These are phyloP conservation scores for Linyphia triangularis DNA, from an alignment of 2,888 invertebrate genomes.

Conservation along the genomic window DNA sequence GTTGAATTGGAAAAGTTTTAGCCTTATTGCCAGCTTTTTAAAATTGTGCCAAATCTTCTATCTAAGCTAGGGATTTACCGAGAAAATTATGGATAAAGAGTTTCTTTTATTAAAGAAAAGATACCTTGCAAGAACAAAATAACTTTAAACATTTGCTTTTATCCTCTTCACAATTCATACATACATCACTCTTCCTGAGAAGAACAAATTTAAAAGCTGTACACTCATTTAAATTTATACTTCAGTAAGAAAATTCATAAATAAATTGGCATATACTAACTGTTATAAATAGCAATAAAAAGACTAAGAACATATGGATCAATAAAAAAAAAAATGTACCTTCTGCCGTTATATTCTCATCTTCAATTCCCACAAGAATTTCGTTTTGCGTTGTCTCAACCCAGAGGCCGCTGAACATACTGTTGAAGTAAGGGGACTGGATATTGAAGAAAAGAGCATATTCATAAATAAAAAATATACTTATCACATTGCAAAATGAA, in stretches of 20 bases:
- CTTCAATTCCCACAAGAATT: constrained; percentile 86
- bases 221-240: not conserved
- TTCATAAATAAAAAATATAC: not conserved
- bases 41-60: no score
- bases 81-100: no score
- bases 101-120: no score
- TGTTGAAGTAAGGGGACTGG: constrained; percentile 87
- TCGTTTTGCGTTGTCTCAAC: constrained; percentile 85
- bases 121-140: no score
- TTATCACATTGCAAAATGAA: not conserved
- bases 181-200: not conserved
- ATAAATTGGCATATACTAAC: not conserved
- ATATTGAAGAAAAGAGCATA: constrained; percentile 10
- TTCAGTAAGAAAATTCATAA: not conserved
- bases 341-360: constrained; percentile 85
- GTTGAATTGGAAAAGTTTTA: no score
- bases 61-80: no score
- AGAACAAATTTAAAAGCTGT: not conserved
- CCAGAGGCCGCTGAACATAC: constrained; percentile 91
- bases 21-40: no score
- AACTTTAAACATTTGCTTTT: no score
- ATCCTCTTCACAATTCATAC: no score
- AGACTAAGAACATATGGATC: not conserved
- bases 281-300: not conserved
- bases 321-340: constrained; percentile 81